These are phyloP conservation scores for Cephalotes varians DNA, from an alignment of 2,888 invertebrate species.

Conservation along the genomic window DNA sequence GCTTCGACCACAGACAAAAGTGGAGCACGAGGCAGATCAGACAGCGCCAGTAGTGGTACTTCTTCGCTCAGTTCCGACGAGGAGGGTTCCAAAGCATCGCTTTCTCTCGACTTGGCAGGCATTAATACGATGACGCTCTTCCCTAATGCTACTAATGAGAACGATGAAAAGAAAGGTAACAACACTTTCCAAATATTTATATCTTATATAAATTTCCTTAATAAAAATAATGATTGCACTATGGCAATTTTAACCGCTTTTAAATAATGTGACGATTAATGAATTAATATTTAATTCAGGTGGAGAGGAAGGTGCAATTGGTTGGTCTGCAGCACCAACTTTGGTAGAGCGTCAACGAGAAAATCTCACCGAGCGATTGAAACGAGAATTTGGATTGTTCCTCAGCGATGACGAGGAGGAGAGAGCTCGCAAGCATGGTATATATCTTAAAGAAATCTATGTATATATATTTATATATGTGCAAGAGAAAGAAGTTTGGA, in stretches of 20 bases:
- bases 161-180: constrained; percentile 84
- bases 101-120: constrained; percentile 79
- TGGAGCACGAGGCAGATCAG: constrained; percentile 84
- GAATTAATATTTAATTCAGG: constrained; percentile 64
- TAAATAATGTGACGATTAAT: not conserved
- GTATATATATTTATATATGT: not conserved
- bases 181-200: constrained; percentile 37
- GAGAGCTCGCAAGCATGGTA: constrained; percentile 87
- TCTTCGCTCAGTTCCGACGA: constrained; percentile 87
- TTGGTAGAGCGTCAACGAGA: constrained; percentile 95
- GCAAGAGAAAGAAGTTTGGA: not conserved
- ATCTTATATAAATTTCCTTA: not conserved
- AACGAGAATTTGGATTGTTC: constrained; percentile 93
- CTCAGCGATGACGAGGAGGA: constrained; percentile 90
- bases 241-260: not conserved
- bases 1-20: constrained; percentile 76
- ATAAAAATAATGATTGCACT: not conserved
- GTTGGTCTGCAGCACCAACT: constrained; percentile 94
- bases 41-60: constrained; percentile 87
- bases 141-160: constrained; percentile 75
- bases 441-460: constrained; percentile 67
- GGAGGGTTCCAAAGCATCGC: constrained; percentile 82
- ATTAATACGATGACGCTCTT: constrained; percentile 81
- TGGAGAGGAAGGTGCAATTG: constrained; percentile 83
- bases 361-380: constrained; percentile 94